These are phyloP conservation scores for Rhyacichthys aspro DNA, from an alignment of 2,797 vertebrate species.

Conservation along the genomic window DNA sequence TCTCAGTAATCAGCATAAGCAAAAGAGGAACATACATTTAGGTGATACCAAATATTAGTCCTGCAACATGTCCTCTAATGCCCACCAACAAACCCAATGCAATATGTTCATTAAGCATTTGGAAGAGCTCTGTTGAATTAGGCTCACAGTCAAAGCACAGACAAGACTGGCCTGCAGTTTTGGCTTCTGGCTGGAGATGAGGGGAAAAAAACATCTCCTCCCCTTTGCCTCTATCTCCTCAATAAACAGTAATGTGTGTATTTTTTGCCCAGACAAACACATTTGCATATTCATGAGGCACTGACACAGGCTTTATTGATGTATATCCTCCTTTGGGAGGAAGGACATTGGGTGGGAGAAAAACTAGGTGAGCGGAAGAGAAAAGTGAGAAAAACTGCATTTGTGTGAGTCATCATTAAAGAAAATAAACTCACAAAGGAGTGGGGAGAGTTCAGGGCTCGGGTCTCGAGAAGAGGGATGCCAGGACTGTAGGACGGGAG, in stretches of 20 bases:
- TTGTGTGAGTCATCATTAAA: constrained; percentile 68
- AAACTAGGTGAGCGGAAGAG: constrained; percentile 9
- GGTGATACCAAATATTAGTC: constrained; percentile 51
- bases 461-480: constrained; percentile 29
- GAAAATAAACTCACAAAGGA: constrained; percentile 51
- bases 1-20: constrained; percentile 53
- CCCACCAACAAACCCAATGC: constrained; percentile 31
- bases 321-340: constrained; percentile 55
- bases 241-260: constrained; percentile 26
- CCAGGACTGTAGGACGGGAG: constrained; percentile 9
- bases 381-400: constrained; percentile 50
- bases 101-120: constrained; percentile 53
- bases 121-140: constrained; percentile 46
- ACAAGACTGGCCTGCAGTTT: constrained; percentile 41
- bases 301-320: constrained; percentile 71
- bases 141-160: constrained; percentile 41
- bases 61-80: constrained; percentile 36
- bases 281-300: constrained; percentile 77
- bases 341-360: constrained; percentile 44
- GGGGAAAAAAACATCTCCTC: constrained; percentile 9
- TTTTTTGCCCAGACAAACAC: constrained; percentile 53
- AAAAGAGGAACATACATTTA: constrained; percentile 51
- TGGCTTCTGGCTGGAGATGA: constrained; percentile 24
- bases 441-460: constrained; percentile 26
- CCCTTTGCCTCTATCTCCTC: constrained; percentile 28